These are phyloP conservation scores for Trachelipus rathkii DNA, from an alignment of 1,140 invertebrate species.

Conservation along the genomic window DNA sequence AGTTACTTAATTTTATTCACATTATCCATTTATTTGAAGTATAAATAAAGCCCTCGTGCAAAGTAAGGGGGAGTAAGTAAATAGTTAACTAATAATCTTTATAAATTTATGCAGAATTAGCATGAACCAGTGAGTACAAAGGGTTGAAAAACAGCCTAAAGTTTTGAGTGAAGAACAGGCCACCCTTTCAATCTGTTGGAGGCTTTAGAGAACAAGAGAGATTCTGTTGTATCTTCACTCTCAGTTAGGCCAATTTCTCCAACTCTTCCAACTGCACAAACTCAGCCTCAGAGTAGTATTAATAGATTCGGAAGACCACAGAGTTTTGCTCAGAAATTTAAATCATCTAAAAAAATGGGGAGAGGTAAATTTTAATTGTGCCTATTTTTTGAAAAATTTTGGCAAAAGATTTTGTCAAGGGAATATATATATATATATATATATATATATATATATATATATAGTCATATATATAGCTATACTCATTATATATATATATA, in stretches of 20 bases:
- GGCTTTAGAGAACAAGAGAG: slow-evolving; percentile 39
- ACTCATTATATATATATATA: no score
- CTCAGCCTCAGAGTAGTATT: slow-evolving; percentile 26
- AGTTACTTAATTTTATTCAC: slow-evolving; percentile 50
- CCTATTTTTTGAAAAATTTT: neutral
- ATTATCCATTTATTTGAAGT: no score
- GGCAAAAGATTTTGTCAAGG: no score
- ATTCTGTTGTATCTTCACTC: slow-evolving; percentile 42
- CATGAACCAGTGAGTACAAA: slow-evolving; percentile 40
- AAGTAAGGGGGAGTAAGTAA: no score
- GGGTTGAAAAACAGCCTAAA: slow-evolving; percentile 38
- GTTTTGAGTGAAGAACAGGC: slow-evolving; percentile 42
- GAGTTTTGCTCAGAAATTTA: slow-evolving; percentile 77
- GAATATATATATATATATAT: no score
- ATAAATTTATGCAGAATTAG: slow-evolving; percentile 22
- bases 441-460: no score
- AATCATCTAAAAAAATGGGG: slow-evolving; percentile 75
- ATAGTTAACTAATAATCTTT: no score
- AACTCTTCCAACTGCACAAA: slow-evolving; percentile 27
- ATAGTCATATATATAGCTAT: no score
- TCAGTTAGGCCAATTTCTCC: slow-evolving; percentile 25
- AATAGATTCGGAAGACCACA: slow-evolving; percentile 62
- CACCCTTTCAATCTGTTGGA: slow-evolving; percentile 38
- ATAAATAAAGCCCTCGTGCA: no score
- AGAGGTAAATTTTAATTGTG: slow-evolving; percentile 64